Base-by-base conservation (phyloP, 2,113 vertebrate species). In the Leptobrachium ailaonicum region DNA sequence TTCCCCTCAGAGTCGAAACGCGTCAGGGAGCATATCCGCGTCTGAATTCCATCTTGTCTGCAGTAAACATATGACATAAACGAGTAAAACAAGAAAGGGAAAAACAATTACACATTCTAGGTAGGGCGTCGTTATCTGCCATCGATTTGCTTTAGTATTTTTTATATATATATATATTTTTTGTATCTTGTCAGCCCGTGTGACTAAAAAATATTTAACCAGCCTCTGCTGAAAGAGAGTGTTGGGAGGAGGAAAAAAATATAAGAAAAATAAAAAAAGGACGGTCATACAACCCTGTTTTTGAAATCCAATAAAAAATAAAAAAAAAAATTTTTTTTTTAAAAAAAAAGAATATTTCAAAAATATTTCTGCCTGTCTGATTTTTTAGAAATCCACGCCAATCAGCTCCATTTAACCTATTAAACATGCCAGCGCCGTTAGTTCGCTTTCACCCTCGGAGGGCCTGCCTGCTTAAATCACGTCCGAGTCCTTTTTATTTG, bases 341-440 rank as follows among this genome's bases (percentile, higher is more conserved):
- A n/a, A n/a, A 60, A 60, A 60, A 60, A 60, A 60, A 58, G 13
- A 10, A 12, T 11, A 1, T 13, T 11, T 13, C 13, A 13, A 13
- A 3, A 60, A 60, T 9, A 54, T 42, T 76, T 58, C 50, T 56
- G 75, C 75, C 56, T 41, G 40, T 58, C 64, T 56, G 75, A 76
- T 76, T 64, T 64, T 32, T 32, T 45, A 64, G 13, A 60, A 75
- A 12, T 58, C 14, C 2, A 9, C n/a, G 71, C 12, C 71, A 68
- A 73, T 68, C 71, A 73, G 41, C 42, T 64, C 71, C 72, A 50
- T 69, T 74, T 73, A 80, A 56, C 78, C 78, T 40, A 62, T 81
- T 81, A 75, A 75, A 63, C 66, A 66, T 42, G 64, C 40, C 72
- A 69, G 41, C 4, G 72, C 11, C 4, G 2, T 63, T 47, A 11